A percentile compares a stretch with the other conserved stretches of the same genome.
Conservation (phyloP, 2,113 vertebrate species). For the Trematomus loennbergii region DNA sequence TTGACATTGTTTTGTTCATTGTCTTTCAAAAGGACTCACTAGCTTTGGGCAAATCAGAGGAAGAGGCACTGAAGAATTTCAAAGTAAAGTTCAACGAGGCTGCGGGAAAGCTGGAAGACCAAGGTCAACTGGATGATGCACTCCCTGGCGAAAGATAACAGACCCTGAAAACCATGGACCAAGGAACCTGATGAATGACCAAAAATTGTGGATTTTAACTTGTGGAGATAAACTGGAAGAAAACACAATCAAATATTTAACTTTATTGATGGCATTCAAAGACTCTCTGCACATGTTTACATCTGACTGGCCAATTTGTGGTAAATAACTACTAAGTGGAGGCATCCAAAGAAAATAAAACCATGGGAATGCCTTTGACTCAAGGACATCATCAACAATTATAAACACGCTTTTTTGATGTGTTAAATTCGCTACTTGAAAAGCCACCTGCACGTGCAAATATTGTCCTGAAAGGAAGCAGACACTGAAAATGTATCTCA, state of each 20-base stretch:
- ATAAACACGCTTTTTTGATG: slow-evolving; percentile 18
- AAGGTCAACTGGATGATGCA: slow-evolving; percentile 99
- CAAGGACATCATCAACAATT: background rate
- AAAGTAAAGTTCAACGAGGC: slow-evolving; percentile 98
- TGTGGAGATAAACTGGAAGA: slow-evolving; percentile 34
- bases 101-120: slow-evolving; percentile 98
- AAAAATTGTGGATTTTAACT: slow-evolving; percentile 47
- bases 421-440: slow-evolving; percentile 56
- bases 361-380: slow-evolving; percentile 28
- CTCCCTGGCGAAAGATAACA: slow-evolving; percentile 96
- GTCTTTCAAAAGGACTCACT: slow-evolving; percentile 89
- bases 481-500: slow-evolving; percentile 34
- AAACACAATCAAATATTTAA: slow-evolving; percentile 41
- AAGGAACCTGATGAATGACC: slow-evolving; percentile 16
- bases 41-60: slow-evolving; percentile 93
- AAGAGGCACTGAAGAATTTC: slow-evolving; percentile 97
- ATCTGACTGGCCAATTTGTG: slow-evolving; percentile 26
- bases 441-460: slow-evolving; percentile 28
- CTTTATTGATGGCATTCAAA: slow-evolving; percentile 49
- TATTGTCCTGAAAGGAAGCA: slow-evolving; percentile 12
- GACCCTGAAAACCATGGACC: slow-evolving; percentile 81
- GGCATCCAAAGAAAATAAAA: slow-evolving; percentile 36
- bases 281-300: slow-evolving; percentile 67
- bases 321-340: slow-evolving; percentile 35
- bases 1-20: slow-evolving; percentile 11